Conservation (phyloP, 2,113 vertebrate species). For the Erythrocercus mccallii region DNA sequence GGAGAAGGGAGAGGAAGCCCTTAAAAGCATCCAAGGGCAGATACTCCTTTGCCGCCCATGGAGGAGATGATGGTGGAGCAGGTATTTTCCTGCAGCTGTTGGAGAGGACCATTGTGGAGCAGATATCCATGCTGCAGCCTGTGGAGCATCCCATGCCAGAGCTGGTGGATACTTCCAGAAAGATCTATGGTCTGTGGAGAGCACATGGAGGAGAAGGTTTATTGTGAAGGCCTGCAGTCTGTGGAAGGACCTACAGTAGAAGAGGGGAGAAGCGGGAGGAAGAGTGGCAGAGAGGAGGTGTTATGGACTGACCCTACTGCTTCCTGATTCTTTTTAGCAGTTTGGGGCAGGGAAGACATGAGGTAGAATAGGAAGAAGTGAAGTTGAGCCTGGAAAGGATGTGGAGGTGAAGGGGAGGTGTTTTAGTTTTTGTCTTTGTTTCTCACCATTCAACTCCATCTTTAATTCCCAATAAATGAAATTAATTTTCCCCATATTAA, state of each 20-base stretch:
- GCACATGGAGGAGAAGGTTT: background rate
- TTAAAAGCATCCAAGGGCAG: background rate
- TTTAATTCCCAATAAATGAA: background rate
- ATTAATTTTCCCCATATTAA: background rate
- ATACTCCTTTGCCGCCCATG: background rate
- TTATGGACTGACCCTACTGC: background rate
- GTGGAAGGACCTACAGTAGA: fast-evolving
- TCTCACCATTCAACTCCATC: background rate
- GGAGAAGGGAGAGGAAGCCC: background rate
- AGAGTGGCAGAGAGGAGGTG: background rate
- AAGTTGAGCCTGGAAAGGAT: background rate
- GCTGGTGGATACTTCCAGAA: background rate
- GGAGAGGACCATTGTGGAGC: background rate
- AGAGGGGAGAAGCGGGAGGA: background rate
- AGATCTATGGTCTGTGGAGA: background rate
- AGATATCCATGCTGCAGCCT: background rate
- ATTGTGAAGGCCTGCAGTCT: background rate
- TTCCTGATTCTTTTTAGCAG: background rate
- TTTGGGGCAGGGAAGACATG: background rate
- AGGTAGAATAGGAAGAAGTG: background rate
- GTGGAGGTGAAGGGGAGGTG: background rate
- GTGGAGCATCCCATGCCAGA: background rate
- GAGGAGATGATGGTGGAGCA: background rate
- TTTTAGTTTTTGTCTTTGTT: background rate
- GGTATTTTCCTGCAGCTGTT: background rate